phyloP scores from a whole-genome alignment of 1,140 invertebrate species.

The Atta colombica region DNA sequence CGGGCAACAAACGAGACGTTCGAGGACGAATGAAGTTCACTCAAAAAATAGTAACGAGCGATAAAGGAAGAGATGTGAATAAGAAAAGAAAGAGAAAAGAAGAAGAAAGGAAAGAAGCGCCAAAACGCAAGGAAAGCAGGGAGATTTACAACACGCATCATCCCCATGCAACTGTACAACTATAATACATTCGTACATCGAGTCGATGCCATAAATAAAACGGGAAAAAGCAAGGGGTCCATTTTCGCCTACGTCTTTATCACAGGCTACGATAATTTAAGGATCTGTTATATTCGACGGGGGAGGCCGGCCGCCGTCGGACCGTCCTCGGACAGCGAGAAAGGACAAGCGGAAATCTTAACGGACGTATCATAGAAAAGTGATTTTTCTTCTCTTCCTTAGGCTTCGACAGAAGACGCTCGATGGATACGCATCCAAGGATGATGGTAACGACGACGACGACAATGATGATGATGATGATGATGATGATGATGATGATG shows the following conservation, averaged over 20 bases:
- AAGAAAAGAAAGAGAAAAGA: background rate
- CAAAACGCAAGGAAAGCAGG: slow-evolving; percentile 16
- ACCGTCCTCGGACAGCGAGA: slow-evolving; percentile 44
- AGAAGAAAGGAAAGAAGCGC: background rate
- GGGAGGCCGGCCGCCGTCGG: slow-evolving; percentile 5
- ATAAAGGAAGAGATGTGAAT: background rate
- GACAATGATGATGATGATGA: background rate
- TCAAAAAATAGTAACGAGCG: background rate
- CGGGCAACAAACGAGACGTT: slow-evolving; percentile 16
- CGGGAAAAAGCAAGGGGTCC: slow-evolving; percentile 21
- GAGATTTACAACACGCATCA: slow-evolving; percentile 44
- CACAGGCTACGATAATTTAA: slow-evolving; percentile 62
- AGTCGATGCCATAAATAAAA: slow-evolving; percentile 61
- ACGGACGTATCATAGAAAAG: slow-evolving; percentile 60
- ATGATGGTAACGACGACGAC: background rate
- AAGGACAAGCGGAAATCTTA: slow-evolving; percentile 53
- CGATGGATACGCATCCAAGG: slow-evolving; percentile 53
- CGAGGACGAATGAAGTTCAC: background rate
- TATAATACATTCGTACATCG: slow-evolving; percentile 68
- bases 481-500: background rate
- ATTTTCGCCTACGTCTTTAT: slow-evolving; percentile 62
- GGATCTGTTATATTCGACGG: slow-evolving; percentile 42
- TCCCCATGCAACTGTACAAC: slow-evolving; percentile 68
- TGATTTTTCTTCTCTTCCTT: slow-evolving; percentile 49
- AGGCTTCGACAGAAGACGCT: slow-evolving; percentile 58